Evolutionary conservation across 1,140 invertebrate genomes (phyloP).

Genomic region (Eueides isabella): DNA sequence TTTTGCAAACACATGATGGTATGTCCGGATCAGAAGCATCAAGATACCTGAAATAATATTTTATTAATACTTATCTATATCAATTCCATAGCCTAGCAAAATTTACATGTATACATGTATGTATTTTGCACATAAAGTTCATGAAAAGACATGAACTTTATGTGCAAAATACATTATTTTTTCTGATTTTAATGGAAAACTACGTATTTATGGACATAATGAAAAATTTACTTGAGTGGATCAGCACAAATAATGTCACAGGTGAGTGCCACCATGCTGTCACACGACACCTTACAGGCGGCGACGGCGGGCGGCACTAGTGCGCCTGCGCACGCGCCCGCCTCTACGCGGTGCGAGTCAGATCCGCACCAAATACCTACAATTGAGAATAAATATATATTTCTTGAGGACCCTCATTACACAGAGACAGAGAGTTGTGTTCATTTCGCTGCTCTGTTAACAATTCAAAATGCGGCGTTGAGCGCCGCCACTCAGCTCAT

Average conservation of each 20-base stretch:
- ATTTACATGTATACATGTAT: too few species aligned
- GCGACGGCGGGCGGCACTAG: constrained; percentile 67
- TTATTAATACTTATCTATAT: background rate
- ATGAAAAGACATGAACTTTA: too few species aligned
- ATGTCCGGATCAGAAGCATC: constrained; percentile 69
- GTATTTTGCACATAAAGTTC: too few species aligned
- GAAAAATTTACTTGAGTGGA: constrained; percentile 60
- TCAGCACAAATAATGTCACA: constrained; percentile 63
- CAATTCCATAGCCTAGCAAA: too few species aligned
- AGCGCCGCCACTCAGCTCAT: too few species aligned
- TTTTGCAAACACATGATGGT: constrained; percentile 68
- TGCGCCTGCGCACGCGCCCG: constrained; percentile 66
- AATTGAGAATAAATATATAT: background rate
- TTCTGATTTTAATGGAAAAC: too few species aligned
- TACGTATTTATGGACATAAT: too few species aligned
- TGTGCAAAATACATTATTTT: too few species aligned
- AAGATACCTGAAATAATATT: constrained; percentile 54
- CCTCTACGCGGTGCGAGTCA: constrained; percentile 68
- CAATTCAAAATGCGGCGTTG: too few species aligned
- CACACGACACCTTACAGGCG: constrained; percentile 59
- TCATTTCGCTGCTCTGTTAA: too few species aligned
- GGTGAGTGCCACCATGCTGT: constrained; percentile 44
- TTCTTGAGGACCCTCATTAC: too few species aligned
- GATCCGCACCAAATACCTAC: constrained; percentile 72
- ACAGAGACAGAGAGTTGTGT: too few species aligned